Evolutionary conservation across 2,888 invertebrate genomes (phyloP), one percentile per base, ranked within the genome.

Genomic region (Erebia palarica): DNA sequence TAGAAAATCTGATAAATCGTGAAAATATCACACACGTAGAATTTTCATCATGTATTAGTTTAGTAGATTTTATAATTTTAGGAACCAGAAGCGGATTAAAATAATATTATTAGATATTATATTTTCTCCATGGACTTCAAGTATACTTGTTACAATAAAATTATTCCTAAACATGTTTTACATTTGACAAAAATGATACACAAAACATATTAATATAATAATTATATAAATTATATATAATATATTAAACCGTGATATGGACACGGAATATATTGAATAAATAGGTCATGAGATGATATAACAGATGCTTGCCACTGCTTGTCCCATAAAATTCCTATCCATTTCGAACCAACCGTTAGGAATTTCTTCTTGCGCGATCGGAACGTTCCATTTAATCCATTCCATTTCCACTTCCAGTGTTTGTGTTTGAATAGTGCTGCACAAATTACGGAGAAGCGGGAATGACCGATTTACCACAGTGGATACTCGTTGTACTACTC

Each of bases 391-490:
- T 21, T 49, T 63, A 63, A 63, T 49, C 63, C 63, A 63, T 63
- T 49, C 63, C 63, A 63, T 63, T 63, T 63, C 63, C 49, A 21
- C 7, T 49, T 63, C 63, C 49, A 63, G 7, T 63, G 49, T 49
- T 63, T 21, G 63, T 63, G 21, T 63, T 63, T 63, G 21, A 63
- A 49, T 47, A 63, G 47, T 27, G 61, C 47, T 21, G 63, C 49
- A 21, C 21, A 18, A 47, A 63, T 63, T 63, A 49, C 49, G 16
- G 49, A 47, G 21, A 21, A 63, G 21, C 49, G 21, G 13, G 47
- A 63, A n/a, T 47, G 61, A 44, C 61, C 44, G 61, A 44, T 11
- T 61, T 61, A 61, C 61, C 61, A 14, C 61, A n/a, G 47, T 44
- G 47, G 44, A 61, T 61, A 61, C 47, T 36, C 36, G 5, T 36